Conservation (phyloP, 2,113 vertebrate genomes). For the Podiceps cristatus region DNA sequence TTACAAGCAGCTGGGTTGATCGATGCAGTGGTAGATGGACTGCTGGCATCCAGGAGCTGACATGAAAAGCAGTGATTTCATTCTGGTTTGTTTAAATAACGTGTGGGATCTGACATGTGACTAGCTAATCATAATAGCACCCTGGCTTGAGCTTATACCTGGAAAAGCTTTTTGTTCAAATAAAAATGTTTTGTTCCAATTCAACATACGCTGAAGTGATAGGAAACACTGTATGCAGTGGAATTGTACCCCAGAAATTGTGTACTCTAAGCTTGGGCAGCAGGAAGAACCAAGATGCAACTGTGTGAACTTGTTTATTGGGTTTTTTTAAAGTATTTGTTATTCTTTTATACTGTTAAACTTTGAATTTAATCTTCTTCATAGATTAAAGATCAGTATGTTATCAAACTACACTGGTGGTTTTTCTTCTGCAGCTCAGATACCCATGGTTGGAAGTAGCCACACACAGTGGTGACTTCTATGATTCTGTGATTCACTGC, state of each 20-base stretch:
- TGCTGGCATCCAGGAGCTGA: background rate
- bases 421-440: constrained; percentile 1
- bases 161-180: background rate
- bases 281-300: constrained; percentile 6
- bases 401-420: background rate
- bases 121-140: background rate
- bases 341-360: constrained; percentile 73
- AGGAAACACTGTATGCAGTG: background rate
- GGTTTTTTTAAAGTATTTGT: constrained; percentile 43
- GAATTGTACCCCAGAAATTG: background rate
- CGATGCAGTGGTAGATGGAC: background rate
- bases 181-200: background rate
- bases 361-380: constrained; percentile 75
- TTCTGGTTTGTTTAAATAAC: background rate
- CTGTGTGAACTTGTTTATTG: background rate
- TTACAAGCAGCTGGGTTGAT: background rate
- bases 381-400: constrained; percentile 75
- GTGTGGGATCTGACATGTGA: background rate
- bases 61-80: background rate
- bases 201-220: background rate
- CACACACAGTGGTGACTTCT: background rate
- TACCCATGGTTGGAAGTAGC: background rate
- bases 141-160: background rate
- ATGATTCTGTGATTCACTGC: too few relatives aligned
- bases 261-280: background rate